A percentile compares a stretch with the other conserved stretches of the same genome.
These are phyloP conservation scores for Malurus cyaneus DNA, from an alignment of 2,113 vertebrate species.

Conservation along the genomic window DNA sequence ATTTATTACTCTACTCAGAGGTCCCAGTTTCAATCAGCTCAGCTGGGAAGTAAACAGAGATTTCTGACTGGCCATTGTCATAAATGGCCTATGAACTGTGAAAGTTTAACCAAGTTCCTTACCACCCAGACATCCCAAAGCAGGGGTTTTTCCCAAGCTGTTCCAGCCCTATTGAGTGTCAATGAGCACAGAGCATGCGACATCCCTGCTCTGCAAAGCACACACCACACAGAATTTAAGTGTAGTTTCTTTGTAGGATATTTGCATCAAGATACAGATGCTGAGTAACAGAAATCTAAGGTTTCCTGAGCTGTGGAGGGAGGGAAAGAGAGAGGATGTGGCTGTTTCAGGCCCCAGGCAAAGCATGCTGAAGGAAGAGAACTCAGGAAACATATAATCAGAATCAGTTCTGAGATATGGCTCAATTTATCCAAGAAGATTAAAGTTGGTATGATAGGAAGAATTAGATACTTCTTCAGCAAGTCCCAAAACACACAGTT, in stretches of 20 bases:
- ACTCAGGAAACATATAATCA: constrained; percentile 32
- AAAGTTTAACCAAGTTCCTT: background rate
- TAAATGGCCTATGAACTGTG: fast-evolving
- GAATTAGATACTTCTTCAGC: background rate
- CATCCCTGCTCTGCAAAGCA: background rate
- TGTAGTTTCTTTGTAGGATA: background rate
- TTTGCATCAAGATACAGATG: background rate
- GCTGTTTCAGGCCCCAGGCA: constrained; percentile 6
- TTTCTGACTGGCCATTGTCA: background rate
- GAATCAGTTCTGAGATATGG: constrained; percentile 14
- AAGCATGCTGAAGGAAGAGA: constrained; percentile 16
- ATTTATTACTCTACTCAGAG: background rate
- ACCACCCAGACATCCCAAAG: background rate
- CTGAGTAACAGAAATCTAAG: background rate
- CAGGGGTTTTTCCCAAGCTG: background rate
- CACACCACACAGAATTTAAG: background rate
- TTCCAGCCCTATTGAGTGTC: background rate
- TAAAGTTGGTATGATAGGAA: background rate
- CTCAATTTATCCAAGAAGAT: constrained; percentile 34
- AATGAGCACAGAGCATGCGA: background rate
- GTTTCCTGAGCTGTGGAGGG: background rate
- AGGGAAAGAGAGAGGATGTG: background rate
- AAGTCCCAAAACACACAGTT: background rate
- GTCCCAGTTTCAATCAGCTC: background rate
- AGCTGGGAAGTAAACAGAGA: background rate